Percentiles rank a stretch among this genome's conserved stretches.
Conservation (phyloP, 2,888 invertebrate species). For the Epinotia brunnichana region DNA sequence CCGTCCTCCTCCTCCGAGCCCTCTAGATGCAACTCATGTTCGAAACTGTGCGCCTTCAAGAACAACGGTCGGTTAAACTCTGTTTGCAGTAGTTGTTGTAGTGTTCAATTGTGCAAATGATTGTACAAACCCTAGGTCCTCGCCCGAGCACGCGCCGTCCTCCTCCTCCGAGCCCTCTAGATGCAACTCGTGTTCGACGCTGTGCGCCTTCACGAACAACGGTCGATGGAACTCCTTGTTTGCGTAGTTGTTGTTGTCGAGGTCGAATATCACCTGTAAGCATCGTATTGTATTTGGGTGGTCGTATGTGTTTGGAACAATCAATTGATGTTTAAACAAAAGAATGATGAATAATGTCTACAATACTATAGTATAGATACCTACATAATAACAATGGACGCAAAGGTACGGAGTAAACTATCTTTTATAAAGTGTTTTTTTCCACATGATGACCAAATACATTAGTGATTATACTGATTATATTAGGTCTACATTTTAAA, state of each 20-base stretch:
- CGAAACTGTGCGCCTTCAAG: constrained; percentile 48
- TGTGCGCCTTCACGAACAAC: constrained; percentile 55
- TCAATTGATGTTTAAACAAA: not conserved
- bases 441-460: no score
- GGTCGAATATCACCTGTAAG: constrained; percentile 67
- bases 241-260: constrained; percentile 62
- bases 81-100: constrained; percentile 57
- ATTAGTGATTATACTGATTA: no score
- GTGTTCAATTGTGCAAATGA: no score
- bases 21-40: not conserved
- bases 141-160: constrained; percentile 61
- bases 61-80: constrained; percentile 47
- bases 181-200: constrained; percentile 61
- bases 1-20: not conserved
- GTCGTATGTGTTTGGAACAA: not conserved
- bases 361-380: no score
- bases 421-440: no score
- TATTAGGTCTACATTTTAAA: no score
- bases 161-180: constrained; percentile 55
- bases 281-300: not conserved
- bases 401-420: no score
- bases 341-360: not conserved
- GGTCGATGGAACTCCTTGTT: constrained; percentile 46
- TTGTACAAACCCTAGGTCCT: constrained; percentile 62
- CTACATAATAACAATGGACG: no score